phyloP scores from a whole-genome alignment of 2,797 vertebrate genomes.

The Perodicticus potto region DNA sequence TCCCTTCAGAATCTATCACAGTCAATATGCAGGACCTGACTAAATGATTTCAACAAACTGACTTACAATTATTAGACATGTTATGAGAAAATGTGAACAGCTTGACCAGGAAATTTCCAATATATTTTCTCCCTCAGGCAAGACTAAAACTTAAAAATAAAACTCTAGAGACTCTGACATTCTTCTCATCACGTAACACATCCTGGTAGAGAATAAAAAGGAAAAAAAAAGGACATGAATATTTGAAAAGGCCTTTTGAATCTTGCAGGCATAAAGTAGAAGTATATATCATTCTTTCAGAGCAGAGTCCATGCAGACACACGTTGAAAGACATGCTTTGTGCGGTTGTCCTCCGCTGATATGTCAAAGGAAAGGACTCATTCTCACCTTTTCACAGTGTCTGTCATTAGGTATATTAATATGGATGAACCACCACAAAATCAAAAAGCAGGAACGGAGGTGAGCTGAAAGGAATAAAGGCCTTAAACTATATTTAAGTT shows the following conservation, averaged over 20 bases:
- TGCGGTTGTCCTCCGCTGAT: conserved; percentile 66
- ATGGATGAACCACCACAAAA: conserved; percentile 77
- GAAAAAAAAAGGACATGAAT: conserved; percentile 74
- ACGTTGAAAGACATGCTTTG: conserved; percentile 76
- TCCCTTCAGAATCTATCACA: not conserved
- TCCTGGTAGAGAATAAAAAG: conserved; percentile 72
- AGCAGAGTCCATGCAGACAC: conserved; percentile 69
- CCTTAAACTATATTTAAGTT: conserved; percentile 74
- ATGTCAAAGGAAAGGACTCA: conserved; percentile 73
- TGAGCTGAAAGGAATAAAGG: conserved; percentile 67
- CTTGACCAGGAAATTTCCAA: conserved; percentile 79
- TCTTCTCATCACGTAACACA: conserved; percentile 79
- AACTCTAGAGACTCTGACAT: conserved; percentile 80
- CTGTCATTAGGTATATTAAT: conserved; percentile 78
- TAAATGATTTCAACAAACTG: conserved; percentile 68
- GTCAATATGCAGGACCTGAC: conserved; percentile 15
- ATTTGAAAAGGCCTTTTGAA: conserved; percentile 85
- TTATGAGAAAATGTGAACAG: conserved; percentile 69
- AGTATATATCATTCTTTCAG: conserved; percentile 79
- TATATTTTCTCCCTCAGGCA: conserved; percentile 72
- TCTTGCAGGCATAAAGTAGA: conserved; percentile 81
- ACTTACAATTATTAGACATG: conserved; percentile 74
- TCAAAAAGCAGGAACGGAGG: conserved; percentile 65
- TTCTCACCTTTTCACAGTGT: conserved; percentile 76
- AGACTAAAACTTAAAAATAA: conserved; percentile 82